These are phyloP conservation scores for Hestina assimilis DNA, from an alignment of 1,140 invertebrate species.

Conservation along the genomic window DNA sequence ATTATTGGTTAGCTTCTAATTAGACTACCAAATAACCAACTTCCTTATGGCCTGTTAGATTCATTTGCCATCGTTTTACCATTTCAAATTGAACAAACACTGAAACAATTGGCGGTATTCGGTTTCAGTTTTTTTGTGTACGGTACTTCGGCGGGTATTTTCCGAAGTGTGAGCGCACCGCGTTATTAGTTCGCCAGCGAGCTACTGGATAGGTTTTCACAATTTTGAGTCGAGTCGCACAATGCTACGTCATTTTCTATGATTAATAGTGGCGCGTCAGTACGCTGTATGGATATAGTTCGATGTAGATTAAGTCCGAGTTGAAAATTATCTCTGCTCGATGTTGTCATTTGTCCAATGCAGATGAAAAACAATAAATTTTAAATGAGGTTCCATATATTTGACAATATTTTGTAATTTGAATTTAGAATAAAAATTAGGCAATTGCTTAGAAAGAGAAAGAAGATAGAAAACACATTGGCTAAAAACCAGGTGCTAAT, in stretches of 20 bases:
- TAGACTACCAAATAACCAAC: neutral
- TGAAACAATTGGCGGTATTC: conserved; percentile 21
- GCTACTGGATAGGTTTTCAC: conserved; percentile 72
- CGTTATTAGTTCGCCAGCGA: conserved; percentile 68
- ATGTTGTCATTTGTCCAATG: neutral
- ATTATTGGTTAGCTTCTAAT: conserved; percentile 3
- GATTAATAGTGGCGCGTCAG: conserved; percentile 71
- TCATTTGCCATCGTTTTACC: conserved; percentile 5
- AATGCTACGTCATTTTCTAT: conserved; percentile 72
- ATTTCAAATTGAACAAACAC: conserved; percentile 26
- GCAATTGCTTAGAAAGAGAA: no score
- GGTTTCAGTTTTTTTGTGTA: conserved; percentile 35
- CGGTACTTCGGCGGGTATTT: conserved; percentile 65
- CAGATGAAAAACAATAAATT: no score
- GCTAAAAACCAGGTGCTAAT: no score
- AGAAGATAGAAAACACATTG: no score
- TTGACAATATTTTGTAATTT: neutral
- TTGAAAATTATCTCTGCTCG: conserved; percentile 21
- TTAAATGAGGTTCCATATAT: neutral
- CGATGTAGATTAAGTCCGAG: conserved; percentile 31
- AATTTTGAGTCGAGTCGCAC: conserved; percentile 72
- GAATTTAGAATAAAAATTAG: no score
- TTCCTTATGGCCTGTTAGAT: conserved; percentile 1
- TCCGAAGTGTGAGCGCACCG: conserved; percentile 61
- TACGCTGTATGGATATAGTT: conserved; percentile 32